Evolutionary conservation across 2,888 invertebrate genomes (phyloP).

Genomic region (Bugulina stolonifera): DNA sequence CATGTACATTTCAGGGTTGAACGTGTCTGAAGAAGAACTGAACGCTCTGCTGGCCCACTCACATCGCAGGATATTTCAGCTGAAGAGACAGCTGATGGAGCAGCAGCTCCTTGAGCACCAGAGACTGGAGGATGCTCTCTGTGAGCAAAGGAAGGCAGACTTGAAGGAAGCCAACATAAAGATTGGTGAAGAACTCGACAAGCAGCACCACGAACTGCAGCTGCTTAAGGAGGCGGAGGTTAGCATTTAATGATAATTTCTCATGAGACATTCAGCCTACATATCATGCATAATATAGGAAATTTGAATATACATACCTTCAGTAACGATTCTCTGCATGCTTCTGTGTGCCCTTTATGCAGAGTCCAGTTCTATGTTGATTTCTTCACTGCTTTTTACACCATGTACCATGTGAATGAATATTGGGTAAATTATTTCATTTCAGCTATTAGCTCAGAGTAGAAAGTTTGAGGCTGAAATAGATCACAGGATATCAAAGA

Average conservation of each 20-base stretch:
- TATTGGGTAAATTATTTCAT: too few species aligned
- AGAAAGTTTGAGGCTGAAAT: constrained; percentile 61
- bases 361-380: too few species aligned
- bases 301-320: too few species aligned
- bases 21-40: constrained; percentile 63
- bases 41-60: constrained; percentile 75
- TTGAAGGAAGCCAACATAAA: constrained; percentile 56
- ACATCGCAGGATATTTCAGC: constrained; percentile 68
- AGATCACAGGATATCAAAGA: constrained; percentile 72
- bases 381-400: too few species aligned
- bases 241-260: background rate
- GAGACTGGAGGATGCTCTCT: constrained; percentile 63
- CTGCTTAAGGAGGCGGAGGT: constrained; percentile 63
- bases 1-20: constrained; percentile 44
- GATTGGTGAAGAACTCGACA: constrained; percentile 65
- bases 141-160: constrained; percentile 60
- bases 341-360: too few species aligned
- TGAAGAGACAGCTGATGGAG: constrained; percentile 71
- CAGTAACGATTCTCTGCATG: too few species aligned
- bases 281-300: too few species aligned
- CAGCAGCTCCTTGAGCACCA: constrained; percentile 57
- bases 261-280: too few species aligned
- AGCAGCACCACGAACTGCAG: constrained; percentile 64
- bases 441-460: background rate
- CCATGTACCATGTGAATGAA: too few species aligned